A percentile compares a stretch with the other conserved stretches of the same genome.
Conservation (phyloP, 1,140 invertebrate species). For the Bombus soroeensis region DNA sequence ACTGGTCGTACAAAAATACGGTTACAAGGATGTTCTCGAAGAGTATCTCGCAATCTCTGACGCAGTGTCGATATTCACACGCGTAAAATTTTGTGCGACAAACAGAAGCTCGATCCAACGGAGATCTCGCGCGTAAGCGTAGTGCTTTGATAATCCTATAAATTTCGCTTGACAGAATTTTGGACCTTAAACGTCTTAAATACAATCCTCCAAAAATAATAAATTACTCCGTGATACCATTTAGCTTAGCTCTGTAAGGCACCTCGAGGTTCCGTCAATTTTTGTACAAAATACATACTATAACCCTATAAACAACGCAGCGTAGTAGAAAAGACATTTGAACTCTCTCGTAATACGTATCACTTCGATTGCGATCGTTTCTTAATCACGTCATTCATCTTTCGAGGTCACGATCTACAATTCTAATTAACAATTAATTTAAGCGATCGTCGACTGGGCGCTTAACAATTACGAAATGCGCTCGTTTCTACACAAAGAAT, state of each 20-base stretch:
- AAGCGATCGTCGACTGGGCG: neutral
- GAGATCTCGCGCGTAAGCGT: slow-evolving; percentile 1
- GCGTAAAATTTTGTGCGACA: neutral
- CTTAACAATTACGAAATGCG: slow-evolving; percentile 24
- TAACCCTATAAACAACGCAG: slow-evolving; percentile 3
- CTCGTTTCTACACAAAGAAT: neutral
- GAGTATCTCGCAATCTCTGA: slow-evolving; percentile 30
- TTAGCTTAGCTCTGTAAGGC: slow-evolving; percentile 46
- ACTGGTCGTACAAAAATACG: slow-evolving; percentile 51
- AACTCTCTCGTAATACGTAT: slow-evolving; percentile 22
- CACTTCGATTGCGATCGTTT: slow-evolving; percentile 26
- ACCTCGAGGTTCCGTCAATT: slow-evolving; percentile 16
- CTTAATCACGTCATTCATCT: slow-evolving; percentile 29
- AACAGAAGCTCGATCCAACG: neutral
- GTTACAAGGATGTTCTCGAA: slow-evolving; percentile 6
- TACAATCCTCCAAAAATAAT: slow-evolving; percentile 42
- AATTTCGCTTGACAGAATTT: slow-evolving; percentile 22
- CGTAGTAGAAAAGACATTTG: slow-evolving; percentile 16
- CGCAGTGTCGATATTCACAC: neutral
- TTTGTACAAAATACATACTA: slow-evolving; percentile 30
- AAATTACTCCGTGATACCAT: slow-evolving; percentile 37
- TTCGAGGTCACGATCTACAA: neutral
- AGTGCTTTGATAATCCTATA: slow-evolving; percentile 4
- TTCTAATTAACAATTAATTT: slow-evolving; percentile 23
- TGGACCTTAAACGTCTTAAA: slow-evolving; percentile 15